Evolutionary conservation across 2,888 invertebrate genomes (phyloP), one percentile per base, ranked within the genome.

Genomic region (Phymatocera aterrima): DNA sequence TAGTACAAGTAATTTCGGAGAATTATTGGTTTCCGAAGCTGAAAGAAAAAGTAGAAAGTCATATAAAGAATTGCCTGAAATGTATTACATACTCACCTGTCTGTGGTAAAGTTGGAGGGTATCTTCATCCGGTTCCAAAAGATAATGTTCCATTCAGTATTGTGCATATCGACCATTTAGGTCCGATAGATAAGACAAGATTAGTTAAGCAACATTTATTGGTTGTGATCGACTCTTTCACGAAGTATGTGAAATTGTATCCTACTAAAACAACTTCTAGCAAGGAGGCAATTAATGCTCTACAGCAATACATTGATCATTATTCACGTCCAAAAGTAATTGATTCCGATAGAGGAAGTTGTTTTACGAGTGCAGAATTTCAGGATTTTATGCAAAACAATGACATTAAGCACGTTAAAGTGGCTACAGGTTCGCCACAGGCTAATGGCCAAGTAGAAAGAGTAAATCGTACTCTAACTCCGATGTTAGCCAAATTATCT

Each of bases 391-490:
- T 82, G 12, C 24, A 61, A 0, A 72, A 80, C 12, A 57, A 80
- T 8, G 64, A 78, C 10, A 68, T 85, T 1, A 65, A 77, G 3
- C 83, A 83, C 61, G 54, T 82, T 2, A 31, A 78, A 21, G 79
- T 83, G n/a, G n/a, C n/a, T n/a, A n/a, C n/a, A n/a, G n/a, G n/a
- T n/a, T n/a, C n/a, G 83, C 85, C 82, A 0, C 77, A 83, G 40
- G 84, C 83, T 0, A 85, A 84, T 57, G 84, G 84, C 1, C 84
- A 85, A 48, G 80, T 82, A 0, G 84, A 85, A 60, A 24, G 83
- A 2, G 75, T 82, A 0, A 85, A 84, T 48, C 57, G 82, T 4
- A 65, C 77, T 0, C 12, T 85, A 12, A 60, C 65, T 0, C 80
- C 83, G 0, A 82, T 82, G 82, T 28, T 83, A 3, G 78, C 65